A percentile compares a stretch with the other conserved stretches of the same genome.
Conservation (phyloP, 2,888 invertebrate genomes). For the Caenorhabditis doughertyi region DNA sequence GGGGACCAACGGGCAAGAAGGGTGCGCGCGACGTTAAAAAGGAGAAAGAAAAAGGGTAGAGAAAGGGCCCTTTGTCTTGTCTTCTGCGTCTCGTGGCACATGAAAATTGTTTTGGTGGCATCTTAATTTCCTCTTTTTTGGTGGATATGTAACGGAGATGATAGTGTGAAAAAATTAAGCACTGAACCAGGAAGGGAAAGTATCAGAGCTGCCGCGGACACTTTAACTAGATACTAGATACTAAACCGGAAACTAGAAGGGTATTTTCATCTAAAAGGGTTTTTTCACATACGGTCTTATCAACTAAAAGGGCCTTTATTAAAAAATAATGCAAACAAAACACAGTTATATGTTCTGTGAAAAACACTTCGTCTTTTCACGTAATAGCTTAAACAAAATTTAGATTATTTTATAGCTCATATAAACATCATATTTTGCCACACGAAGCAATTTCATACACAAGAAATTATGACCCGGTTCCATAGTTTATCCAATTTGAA, state of each 20-base stretch:
- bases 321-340: too few relatives aligned
- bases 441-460: background rate
- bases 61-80: constrained; percentile 33
- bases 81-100: constrained; percentile 44
- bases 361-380: too few relatives aligned
- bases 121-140: constrained; percentile 35
- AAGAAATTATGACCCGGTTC: background rate
- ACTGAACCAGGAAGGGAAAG: background rate
- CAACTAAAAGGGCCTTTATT: too few relatives aligned
- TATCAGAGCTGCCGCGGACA: too few relatives aligned
- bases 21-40: constrained; percentile 9
- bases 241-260: too few relatives aligned
- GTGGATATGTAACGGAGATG: constrained; percentile 25
- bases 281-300: too few relatives aligned
- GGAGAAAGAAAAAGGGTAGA: constrained; percentile 7
- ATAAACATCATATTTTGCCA: too few relatives aligned
- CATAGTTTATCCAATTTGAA: constrained; percentile 5
- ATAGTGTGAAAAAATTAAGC: background rate
- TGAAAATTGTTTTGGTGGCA: constrained; percentile 28
- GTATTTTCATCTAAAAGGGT: too few relatives aligned
- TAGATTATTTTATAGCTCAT: too few relatives aligned
- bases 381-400: too few relatives aligned
- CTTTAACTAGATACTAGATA: too few relatives aligned
- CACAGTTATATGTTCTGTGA: too few relatives aligned
- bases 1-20: constrained; percentile 20